Evolutionary conservation across 37 sponge, comb jelly and placozoan genomes (phyloP).

Genomic region (Aplysina aerophoba): DNA sequence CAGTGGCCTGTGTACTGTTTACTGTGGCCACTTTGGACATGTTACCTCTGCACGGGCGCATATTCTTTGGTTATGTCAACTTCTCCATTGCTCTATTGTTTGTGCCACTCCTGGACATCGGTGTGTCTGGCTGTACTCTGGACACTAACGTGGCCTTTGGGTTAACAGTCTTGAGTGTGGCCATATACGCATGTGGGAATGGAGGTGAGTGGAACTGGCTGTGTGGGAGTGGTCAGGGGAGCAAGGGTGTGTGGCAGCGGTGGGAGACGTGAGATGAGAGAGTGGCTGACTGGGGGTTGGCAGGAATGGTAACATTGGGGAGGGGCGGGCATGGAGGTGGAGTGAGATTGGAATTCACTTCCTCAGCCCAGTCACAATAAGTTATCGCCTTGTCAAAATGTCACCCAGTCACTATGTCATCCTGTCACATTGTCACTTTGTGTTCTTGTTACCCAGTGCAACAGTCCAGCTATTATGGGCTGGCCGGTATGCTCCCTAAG

Average conservation of each 20-base stretch:
- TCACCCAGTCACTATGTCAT: background rate
- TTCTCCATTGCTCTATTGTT: slow-evolving; percentile 65
- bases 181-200: slow-evolving; percentile 53
- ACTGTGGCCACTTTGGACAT: slow-evolving; percentile 53
- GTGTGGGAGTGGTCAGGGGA: slow-evolving; percentile 26
- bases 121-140: slow-evolving; percentile 59
- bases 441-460: slow-evolving; percentile 59
- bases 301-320: background rate
- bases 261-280: background rate
- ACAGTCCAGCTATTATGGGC: slow-evolving; percentile 91
- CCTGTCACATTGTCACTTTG: background rate
- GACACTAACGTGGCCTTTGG: slow-evolving; percentile 34
- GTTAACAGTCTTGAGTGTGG: slow-evolving; percentile 59
- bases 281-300: background rate
- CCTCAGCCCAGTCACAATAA: slow-evolving; percentile 20
- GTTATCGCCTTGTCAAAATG: background rate
- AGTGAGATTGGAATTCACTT: slow-evolving; percentile 5
- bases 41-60: slow-evolving; percentile 60
- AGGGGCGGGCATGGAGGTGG: background rate
- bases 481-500: slow-evolving; percentile 81
- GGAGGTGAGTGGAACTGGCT: slow-evolving; percentile 49
- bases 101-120: slow-evolving; percentile 70
- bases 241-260: slow-evolving; percentile 1
- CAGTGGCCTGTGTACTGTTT: slow-evolving; percentile 46
- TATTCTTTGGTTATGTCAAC: slow-evolving; percentile 73